Base-by-base conservation (phyloP, 2,113 vertebrate genomes). In the Gasterosteus aculeatus region DNA sequence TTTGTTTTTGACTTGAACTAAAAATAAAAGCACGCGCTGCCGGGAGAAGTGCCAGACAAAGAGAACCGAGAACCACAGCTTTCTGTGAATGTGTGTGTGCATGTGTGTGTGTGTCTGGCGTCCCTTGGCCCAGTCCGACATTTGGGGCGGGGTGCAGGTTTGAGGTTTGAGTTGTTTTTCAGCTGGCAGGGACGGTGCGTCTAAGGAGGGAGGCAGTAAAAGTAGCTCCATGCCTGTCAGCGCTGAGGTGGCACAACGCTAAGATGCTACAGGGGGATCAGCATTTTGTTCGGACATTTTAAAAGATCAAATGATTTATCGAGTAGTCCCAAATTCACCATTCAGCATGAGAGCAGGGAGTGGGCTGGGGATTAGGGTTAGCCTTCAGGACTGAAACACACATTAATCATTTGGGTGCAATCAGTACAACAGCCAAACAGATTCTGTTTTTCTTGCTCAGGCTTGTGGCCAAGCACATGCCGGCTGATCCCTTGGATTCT, bases 151-250 rank as follows among this genome's bases (percentile, higher is more conserved):
- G 78, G 85, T 61, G 80, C 69, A 78, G 83, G 69, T 57, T 82
- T 83, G 89, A 85, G 84, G 86, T 77, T 82, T 82, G 84, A 77
- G 80, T 39, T 60, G 44, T 10, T 44, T 78, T 85, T 75, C 56
- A 66, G 81, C 69, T 85, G 78, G 87, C 79, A 83, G 61, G 58
- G 66, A 51, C 51, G 57, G 65, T 61, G 49, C 46, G 65, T 49
- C 60, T 89, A 92, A 91, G 80, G 82, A 83, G 85, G 77, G n/a
- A 47, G 65, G 84, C 84, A 82, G 82, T 92, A 89, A 91, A 93
- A 91, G 83, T 67, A 88, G 80, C 85, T 84, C 85, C 3, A 9
- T 46, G 80, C 61, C 77, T 82, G 85, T 92, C 90, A 91, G 90
- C 76, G 65, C 89, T 92, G 88, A 90, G 90, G 87, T 88, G 78